Evolutionary conservation across 2,888 invertebrate species (phyloP).

Genomic region (Ochropleura leucogaster): DNA sequence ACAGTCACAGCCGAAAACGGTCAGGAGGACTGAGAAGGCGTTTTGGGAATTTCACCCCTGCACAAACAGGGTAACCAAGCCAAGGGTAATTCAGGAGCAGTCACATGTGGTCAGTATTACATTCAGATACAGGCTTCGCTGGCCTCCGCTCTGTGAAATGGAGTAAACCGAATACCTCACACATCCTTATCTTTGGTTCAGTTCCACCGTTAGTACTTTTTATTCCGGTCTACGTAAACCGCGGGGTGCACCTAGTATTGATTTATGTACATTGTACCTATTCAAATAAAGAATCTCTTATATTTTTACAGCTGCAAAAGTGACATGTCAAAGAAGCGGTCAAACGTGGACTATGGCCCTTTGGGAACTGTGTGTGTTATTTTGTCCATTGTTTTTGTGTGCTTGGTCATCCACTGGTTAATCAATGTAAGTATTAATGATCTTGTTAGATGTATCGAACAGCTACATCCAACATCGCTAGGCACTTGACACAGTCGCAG

Average conservation of each 20-base stretch:
- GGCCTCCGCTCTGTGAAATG: background rate
- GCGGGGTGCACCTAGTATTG: no score
- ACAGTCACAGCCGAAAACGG: no score
- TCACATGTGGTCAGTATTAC: no score
- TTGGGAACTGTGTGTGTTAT: background rate
- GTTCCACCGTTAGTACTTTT: no score
- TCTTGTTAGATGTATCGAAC: background rate
- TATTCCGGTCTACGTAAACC: no score
- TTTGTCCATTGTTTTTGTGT: background rate
- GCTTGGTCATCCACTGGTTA: background rate
- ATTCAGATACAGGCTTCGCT: background rate
- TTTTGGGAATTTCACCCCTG: background rate
- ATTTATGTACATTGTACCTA: no score
- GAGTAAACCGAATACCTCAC: background rate
- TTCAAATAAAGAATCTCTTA: background rate
- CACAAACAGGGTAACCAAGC: background rate
- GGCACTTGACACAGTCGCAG: no score
- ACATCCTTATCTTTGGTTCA: background rate
- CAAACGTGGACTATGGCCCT: background rate
- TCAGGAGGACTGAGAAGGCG: background rate
- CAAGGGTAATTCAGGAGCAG: no score
- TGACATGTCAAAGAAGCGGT: background rate
- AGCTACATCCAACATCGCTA: no score
- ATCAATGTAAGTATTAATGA: background rate
- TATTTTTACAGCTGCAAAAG: background rate